These are phyloP conservation scores for Lutjanus erythropterus DNA, from an alignment of 2,113 vertebrate genomes.

Conservation along the genomic window DNA sequence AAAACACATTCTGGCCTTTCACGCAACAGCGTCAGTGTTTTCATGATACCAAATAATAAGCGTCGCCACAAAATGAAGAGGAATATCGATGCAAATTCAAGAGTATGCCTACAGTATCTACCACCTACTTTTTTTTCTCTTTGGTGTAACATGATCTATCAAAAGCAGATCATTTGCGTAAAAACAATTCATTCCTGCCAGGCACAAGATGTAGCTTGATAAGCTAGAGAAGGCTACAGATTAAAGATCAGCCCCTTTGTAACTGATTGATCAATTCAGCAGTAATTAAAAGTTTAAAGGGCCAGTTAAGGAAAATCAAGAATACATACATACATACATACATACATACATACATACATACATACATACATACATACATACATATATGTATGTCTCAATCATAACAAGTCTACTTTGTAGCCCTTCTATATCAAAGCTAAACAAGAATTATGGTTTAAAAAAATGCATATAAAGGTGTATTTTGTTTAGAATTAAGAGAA, in stretches of 20 bases:
- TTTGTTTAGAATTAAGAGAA: no score
- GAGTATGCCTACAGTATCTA: not conserved
- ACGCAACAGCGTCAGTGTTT: conserved; percentile 33
- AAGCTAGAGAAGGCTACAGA: conserved; percentile 64
- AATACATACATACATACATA: no score
- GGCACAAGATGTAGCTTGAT: conserved; percentile 70
- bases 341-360: no score
- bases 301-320: no score
- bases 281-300: not conserved
- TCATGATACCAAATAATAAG: conserved; percentile 11
- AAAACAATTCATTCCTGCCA: conserved; percentile 65
- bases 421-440: no score
- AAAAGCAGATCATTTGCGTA: conserved; percentile 55
- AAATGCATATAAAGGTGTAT: no score
- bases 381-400: no score
- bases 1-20: conserved; percentile 36
- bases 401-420: no score
- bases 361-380: no score
- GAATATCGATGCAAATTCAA: not conserved
- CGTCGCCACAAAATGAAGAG: conserved; percentile 21
- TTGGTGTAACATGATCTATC: conserved; percentile 80
- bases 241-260: conserved; percentile 31
- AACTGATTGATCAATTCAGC: no score
- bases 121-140: conserved; percentile 65
- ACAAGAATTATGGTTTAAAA: no score